Evolutionary conservation across 2,888 invertebrate species (phyloP), one percentile per base, ranked within the genome.

Genomic region (Lithodes maja): DNA sequence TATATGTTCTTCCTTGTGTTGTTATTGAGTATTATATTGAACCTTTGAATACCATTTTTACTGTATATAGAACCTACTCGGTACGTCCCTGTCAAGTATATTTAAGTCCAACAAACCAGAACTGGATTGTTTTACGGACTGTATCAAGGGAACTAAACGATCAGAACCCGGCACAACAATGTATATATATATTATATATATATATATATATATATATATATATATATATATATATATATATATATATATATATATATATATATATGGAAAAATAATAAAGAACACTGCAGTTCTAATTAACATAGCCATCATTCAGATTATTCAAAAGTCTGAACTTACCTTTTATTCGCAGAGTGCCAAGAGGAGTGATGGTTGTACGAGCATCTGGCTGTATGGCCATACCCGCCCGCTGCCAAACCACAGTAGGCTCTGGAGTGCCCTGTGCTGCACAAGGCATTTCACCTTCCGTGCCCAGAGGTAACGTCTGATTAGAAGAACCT

Each of bases 401-500:
- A 3, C 96, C 96, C 93, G 97, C 96, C 93, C 96, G 96, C 93
- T 96, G 95, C 98, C 98, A 98, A 89, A 95, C 95, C 83, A 97
- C 95, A 50, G 77, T 71, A 91, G 95, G 95, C 0, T 96, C 96
- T 17, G 94, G 96, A 91, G 95, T 95, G 0, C 97, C 97, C 75
- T 95, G 95, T 0, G 94, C 94, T 92, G 96, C 96, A 93, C 98
- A 98, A 33, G 97, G 96, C 93, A 98, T 94, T 92, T 96, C 96
- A 15, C 97, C 97, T 92, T 96, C 95, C 92, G 96, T 96, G 92
- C 96, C 96, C 87, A 96, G 94, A 15, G 97, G 96, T 74, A 98
- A 94, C 0, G 98, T 98, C 94, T 98, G 98, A 94, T 98, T 98
- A 91, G 96, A 96, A 3, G 98, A 97, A 0, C 97, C 97, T 91